Evolutionary conservation across 2,113 vertebrate species (phyloP).

Genomic region (Sporophila hypoxantha): DNA sequence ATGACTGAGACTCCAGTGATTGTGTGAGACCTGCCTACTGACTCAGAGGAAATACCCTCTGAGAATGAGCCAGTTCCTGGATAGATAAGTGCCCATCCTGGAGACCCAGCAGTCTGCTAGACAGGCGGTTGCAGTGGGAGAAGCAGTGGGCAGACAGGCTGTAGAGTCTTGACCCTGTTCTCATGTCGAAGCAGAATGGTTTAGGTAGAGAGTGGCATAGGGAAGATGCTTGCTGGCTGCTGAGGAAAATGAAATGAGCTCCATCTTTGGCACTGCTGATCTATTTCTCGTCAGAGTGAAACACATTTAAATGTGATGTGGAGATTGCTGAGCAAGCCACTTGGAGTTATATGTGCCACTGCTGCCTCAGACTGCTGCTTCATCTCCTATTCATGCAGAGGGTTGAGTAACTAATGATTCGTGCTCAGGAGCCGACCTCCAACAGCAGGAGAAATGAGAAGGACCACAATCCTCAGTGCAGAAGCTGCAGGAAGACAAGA

Average conservation of each 20-base stretch:
- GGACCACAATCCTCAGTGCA: not conserved
- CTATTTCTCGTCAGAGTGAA: constrained; percentile 12
- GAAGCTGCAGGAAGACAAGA: not conserved
- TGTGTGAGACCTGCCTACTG: fast-evolving
- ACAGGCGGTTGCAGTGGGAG: not conserved
- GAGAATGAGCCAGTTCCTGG: not conserved
- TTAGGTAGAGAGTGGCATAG: not conserved
- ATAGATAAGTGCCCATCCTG: not conserved
- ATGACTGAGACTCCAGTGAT: not conserved
- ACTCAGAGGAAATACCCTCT: not conserved
- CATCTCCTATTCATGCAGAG: not conserved
- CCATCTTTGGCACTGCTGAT: not conserved
- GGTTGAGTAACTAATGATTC: not conserved
- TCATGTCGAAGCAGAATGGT: not conserved
- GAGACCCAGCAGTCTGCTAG: not conserved
- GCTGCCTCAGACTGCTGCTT: not conserved
- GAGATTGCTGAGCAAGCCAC: constrained; percentile 9
- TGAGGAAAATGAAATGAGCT: not conserved
- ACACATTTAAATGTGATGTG: not conserved
- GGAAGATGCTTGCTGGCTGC: not conserved
- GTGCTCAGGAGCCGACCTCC: not conserved
- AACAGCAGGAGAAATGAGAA: not conserved
- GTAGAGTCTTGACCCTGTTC: not conserved
- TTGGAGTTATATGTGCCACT: not conserved
- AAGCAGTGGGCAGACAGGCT: not conserved